Base-by-base conservation (phyloP, 2,888 invertebrate genomes). In the Drosophila ustulata region DNA sequence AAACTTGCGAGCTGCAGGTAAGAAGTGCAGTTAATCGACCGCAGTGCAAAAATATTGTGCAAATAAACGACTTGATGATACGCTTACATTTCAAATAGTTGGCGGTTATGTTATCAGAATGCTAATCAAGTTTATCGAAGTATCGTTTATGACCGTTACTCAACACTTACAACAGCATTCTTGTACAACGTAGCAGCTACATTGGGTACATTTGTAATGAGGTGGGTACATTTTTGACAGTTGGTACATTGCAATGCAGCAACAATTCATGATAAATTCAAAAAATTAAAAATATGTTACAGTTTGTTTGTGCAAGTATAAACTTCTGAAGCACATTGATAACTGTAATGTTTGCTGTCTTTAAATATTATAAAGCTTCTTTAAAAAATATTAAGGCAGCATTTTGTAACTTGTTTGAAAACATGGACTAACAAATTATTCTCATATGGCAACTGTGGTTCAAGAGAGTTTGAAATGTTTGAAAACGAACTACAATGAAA, bases 1-100 rank as follows among this genome's bases (percentile, higher is more conserved):
- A 37, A n/a, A 37, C 37, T 37, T 37, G 37, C 51, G 56, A 71
- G 66, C 58, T 46, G 18, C 63, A 41, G 57, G 57, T 28, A 46
- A 80, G 86, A 73, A 82, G 70, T 62, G 71, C 70, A 61, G 37
- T 56, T 69, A 66, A 34, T 67, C 65, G 53, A 59, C 62, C 49
- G 45, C 59, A 55, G 63, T 64, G 59, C 51, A 46, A 41, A 55
- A 55, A 69, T 11, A 30, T 26, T 8, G 13, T 11, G 18, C 37
- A 28, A 47, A 46, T n/a, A 47, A 66, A 50, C 51, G 73, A 58
- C 43, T n/a, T 25, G 2, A 3, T 9, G 23, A 74, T 76, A 66
- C 80, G 28, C 82, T 82, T 30, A 9, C 9, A 6, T n/a, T 37
- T 37, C 37, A 37, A 37, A 37, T 4, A 11, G n/a, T 2, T 37